phyloP scores from a whole-genome alignment of 1,140 invertebrate genomes.

The Holcopasites calliopsidis region DNA sequence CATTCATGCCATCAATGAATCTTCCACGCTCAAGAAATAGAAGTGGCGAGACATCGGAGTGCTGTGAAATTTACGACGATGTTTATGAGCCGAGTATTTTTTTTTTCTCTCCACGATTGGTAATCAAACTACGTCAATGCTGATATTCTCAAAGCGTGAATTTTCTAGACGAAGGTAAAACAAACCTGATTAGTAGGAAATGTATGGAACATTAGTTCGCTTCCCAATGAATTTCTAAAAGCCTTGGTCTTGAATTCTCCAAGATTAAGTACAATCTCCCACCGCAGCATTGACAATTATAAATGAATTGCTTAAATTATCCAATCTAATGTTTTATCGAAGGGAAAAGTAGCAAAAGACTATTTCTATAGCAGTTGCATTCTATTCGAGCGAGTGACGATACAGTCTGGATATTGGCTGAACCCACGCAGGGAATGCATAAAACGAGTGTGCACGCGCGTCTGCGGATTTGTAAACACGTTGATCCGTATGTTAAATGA shows the following conservation, averaged over 20 bases:
- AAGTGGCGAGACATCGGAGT: not conserved
- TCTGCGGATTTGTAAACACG: constrained; percentile 26
- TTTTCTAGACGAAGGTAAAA: not conserved
- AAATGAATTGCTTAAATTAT: not conserved
- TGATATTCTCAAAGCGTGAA: not conserved
- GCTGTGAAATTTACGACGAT: not conserved
- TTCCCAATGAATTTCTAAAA: too few species aligned
- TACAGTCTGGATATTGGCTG: not conserved
- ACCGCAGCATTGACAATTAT: too few species aligned
- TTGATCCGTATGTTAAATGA: constrained; percentile 27
- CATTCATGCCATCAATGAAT: not conserved
- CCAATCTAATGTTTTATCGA: not conserved
- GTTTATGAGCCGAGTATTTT: not conserved
- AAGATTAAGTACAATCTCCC: too few species aligned
- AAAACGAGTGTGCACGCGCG: constrained; percentile 9
- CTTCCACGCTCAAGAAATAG: not conserved
- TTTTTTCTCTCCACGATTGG: not conserved
- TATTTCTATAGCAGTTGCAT: too few species aligned
- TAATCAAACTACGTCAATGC: not conserved
- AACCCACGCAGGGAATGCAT: constrained; percentile 25
- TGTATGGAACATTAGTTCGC: not conserved
- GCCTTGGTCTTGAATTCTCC: not conserved
- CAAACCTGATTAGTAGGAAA: not conserved
- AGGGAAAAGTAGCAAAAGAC: not conserved
- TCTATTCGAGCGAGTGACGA: too few species aligned